These are phyloP conservation scores for Actinia tenebrosa DNA, from an alignment of 64 coral and sea anemone genomes.

Conservation along the genomic window DNA sequence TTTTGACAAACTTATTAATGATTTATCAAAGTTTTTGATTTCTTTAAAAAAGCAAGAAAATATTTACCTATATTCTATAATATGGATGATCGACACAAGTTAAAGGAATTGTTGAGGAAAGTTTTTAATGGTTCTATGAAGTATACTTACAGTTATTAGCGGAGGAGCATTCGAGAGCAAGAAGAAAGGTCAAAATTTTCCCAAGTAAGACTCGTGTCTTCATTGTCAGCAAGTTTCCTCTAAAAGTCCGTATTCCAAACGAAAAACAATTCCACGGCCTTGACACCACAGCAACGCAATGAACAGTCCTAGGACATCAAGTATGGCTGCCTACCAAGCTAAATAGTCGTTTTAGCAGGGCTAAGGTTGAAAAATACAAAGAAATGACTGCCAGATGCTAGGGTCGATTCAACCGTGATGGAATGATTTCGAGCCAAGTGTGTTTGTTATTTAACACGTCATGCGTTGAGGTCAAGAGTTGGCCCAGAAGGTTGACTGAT, in stretches of 20 bases:
- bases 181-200: background rate
- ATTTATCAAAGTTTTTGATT: too few species aligned
- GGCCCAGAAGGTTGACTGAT: conserved; percentile 4
- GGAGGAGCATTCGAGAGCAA: background rate
- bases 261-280: background rate
- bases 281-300: background rate
- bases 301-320: background rate
- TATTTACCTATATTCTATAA: too few species aligned
- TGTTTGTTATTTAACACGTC: conserved; percentile 14
- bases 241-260: background rate
- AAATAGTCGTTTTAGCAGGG: background rate
- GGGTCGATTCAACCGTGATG: background rate
- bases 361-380: background rate
- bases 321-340: background rate
- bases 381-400: background rate
- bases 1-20: background rate
- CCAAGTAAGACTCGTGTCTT: background rate
- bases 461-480: background rate
- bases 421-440: background rate
- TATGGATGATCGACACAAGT: background rate
- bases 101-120: background rate
- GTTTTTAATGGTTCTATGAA: background rate
- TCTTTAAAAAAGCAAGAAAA: too few species aligned
- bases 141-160: background rate
- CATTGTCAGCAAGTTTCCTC: conserved; percentile 3